Evolutionary conservation across 2,113 vertebrate genomes (phyloP).

Genomic region (Dermatemys mawii): DNA sequence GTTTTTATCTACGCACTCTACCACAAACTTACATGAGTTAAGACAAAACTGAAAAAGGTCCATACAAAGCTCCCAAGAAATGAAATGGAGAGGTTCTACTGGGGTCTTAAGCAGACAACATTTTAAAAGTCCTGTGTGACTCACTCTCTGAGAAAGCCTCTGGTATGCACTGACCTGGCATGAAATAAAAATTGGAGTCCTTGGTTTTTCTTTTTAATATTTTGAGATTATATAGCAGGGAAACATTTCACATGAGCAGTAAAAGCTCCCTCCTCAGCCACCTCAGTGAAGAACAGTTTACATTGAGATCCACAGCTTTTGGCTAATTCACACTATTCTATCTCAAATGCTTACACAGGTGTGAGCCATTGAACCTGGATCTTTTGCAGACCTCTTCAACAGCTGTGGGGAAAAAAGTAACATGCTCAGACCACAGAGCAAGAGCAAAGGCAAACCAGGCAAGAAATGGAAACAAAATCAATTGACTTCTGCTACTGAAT

Average conservation of each 20-base stretch:
- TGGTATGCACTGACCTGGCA: not conserved
- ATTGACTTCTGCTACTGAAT: slow-evolving; percentile 72
- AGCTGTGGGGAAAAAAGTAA: slow-evolving; percentile 44
- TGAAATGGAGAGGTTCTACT: not conserved
- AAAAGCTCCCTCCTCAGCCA: slow-evolving; percentile 35
- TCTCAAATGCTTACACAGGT: slow-evolving; percentile 71
- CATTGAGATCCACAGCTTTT: slow-evolving; percentile 5
- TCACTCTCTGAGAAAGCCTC: not conserved
- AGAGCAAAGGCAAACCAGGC: slow-evolving; percentile 44
- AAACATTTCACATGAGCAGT: not conserved
- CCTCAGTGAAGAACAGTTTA: not conserved
- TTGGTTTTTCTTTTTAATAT: not conserved
- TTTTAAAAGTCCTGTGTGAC: not conserved
- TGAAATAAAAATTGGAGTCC: not conserved
- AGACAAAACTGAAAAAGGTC: not conserved
- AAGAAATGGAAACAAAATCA: slow-evolving; percentile 65
- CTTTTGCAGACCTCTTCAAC: not conserved
- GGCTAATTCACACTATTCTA: slow-evolving; percentile 51
- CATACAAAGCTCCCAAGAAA: not conserved
- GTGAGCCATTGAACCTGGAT: slow-evolving; percentile 52
- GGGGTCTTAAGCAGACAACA: not conserved
- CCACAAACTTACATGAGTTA: not conserved
- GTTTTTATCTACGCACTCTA: no score
- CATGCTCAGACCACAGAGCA: slow-evolving; percentile 5
- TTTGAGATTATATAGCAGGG: not conserved